Evolutionary conservation across 2,888 invertebrate species (phyloP), one percentile per base, ranked within the genome.

Genomic region (Geotrupes spiniger): DNA sequence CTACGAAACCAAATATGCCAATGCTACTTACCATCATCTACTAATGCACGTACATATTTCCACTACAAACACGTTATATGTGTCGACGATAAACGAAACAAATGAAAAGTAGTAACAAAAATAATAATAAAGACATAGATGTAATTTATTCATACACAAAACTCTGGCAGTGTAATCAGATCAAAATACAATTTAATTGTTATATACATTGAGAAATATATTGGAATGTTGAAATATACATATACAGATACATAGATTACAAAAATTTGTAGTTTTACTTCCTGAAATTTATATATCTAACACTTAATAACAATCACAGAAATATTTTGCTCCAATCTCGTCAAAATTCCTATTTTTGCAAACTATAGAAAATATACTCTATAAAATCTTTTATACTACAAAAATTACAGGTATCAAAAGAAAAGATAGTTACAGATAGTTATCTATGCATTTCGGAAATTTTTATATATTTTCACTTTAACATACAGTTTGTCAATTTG

Each of bases 221-320:
- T 63, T 67, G 70, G 70, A 70, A 70, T 70, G 70, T 65, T 62
- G 63, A 63, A 65, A 68, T 65, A 64, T 65, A 68, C 66, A 66
- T 64, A 61, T 59, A 66, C 63, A 65, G 61, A 63, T 63, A 68
- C 62, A 67, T 61, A 62, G 64, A 65, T 63, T 63, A 67, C 63
- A 64, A 68, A 65, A 51, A 51, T 51, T 46, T 51, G 51, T 51
- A 46, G 46, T 45, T 46, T 50, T 39, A 39, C 46, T 51, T 42
- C 46, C 51, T 46, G 46, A 51, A 50, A 45, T 45, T 50, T 45
- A 36, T 50, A 44, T 46, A 46, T 46, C 49, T 50, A 50, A 68
- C 68, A 70, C 65, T 63, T 67, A 68, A 60, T 66, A 69, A 69
- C 68, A 69, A 70, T 70, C 69, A 71, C 70, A 70, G 69, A 70